Percentiles rank a stretch among this genome's conserved stretches.
Conservation (phyloP, 2,113 vertebrate species). For the Otocyon megalotis region DNA sequence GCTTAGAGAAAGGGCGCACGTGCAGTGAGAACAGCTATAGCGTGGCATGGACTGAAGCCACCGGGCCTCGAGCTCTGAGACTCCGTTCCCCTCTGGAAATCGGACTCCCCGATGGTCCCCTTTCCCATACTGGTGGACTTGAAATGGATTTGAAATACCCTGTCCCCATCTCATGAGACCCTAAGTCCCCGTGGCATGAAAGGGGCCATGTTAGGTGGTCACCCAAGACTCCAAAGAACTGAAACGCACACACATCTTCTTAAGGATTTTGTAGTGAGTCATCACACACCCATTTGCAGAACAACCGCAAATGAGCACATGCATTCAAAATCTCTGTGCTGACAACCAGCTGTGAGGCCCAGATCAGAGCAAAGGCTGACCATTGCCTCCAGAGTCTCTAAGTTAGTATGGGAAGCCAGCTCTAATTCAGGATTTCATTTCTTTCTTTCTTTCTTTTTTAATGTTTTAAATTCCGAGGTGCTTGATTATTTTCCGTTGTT, state of each 20-base stretch:
- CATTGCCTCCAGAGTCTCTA: neutral
- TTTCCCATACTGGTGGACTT: neutral
- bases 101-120: rapidly evolving
- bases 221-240: neutral
- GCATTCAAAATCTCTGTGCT: neutral
- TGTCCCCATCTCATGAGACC: too few species aligned
- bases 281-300: neutral
- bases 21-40: rapidly evolving
- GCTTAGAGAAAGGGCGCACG: neutral
- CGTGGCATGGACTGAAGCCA: rapidly evolving
- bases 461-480: neutral
- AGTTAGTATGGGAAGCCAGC: neutral
- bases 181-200: neutral
- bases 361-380: neutral
- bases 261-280: neutral
- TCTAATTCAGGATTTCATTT: neutral
- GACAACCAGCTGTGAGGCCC: neutral
- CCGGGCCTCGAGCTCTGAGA: neutral
- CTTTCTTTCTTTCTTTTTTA: neutral
- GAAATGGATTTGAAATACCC: neutral
- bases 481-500: neutral
- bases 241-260: neutral
- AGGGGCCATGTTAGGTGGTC: too few species aligned
- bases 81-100: neutral
- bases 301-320: neutral